Conservation (phyloP, 2,888 invertebrate genomes). For the Marasmarcha lunaedactyla region DNA sequence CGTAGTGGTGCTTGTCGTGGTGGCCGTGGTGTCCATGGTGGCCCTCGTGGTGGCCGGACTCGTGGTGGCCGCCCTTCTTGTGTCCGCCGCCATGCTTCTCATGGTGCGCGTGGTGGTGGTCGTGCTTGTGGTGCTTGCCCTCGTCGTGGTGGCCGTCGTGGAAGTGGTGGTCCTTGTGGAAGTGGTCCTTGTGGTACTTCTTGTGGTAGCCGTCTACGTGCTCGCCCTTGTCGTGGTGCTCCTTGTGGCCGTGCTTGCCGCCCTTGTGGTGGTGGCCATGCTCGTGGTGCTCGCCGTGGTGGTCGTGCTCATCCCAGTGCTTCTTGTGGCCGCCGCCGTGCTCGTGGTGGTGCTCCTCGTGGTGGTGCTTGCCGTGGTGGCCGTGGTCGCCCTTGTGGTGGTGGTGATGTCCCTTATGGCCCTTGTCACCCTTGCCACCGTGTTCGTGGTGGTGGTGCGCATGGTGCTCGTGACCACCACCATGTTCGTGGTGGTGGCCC, state of each 20-base stretch:
- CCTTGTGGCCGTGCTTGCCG: constrained; percentile 83
- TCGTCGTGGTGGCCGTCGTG: constrained; percentile 88
- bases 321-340: constrained; percentile 84
- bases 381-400: constrained; percentile 84
- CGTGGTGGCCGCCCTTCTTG: constrained; percentile 84
- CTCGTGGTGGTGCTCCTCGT: constrained; percentile 78
- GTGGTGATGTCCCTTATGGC: constrained; percentile 80
- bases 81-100: constrained; percentile 80
- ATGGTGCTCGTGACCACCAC: constrained; percentile 76
- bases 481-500: constrained; percentile 65
- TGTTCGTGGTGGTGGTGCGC: constrained; percentile 76
- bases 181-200: constrained; percentile 88
- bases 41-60: constrained; percentile 81
- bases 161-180: constrained; percentile 88
- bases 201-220: constrained; percentile 86
- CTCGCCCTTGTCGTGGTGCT: constrained; percentile 87
- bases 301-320: constrained; percentile 80
- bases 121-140: constrained; percentile 85
- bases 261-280: constrained; percentile 83
- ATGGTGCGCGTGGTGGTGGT: constrained; percentile 79
- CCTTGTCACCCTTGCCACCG: constrained; percentile 81
- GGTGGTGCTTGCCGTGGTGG: constrained; percentile 81
- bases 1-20: constrained; percentile 83
- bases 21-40: constrained; percentile 84
- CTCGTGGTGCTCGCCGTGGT: constrained; percentile 82